Conservation (phyloP, 2,797 vertebrate genomes). For the Buceros bicornis region DNA sequence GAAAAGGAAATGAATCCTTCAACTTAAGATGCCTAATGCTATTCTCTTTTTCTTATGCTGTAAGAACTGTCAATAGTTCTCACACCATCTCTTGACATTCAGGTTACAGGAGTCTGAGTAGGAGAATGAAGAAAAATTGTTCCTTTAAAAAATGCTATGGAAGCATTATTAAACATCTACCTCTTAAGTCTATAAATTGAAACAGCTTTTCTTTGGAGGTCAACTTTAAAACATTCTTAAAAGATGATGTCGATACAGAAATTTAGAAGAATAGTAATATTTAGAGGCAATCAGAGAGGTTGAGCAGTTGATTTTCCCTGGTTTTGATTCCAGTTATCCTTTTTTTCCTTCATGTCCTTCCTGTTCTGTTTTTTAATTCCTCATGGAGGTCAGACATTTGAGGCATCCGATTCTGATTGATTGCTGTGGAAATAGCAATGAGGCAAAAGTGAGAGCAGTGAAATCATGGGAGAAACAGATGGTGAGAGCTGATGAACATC, state of each 20-base stretch:
- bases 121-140: not conserved
- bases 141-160: not conserved
- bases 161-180: not conserved
- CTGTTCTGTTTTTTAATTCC: conserved; percentile 12
- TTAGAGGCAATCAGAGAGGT: not conserved
- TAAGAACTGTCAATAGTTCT: not conserved
- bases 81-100: not conserved
- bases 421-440: conserved; percentile 25
- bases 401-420: conserved; percentile 35
- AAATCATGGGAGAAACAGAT: conserved; percentile 74
- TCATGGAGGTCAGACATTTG: conserved; percentile 24
- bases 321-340: not conserved
- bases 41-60: not conserved
- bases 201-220: not conserved
- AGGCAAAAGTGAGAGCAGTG: conserved; percentile 61
- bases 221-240: not conserved
- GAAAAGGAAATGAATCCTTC: not conserved
- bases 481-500: conserved; percentile 39
- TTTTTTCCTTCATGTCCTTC: not conserved
- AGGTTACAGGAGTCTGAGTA: not conserved
- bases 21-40: not conserved
- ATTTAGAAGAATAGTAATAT: not conserved
- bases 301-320: not conserved
- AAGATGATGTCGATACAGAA: not conserved
- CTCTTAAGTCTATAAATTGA: not conserved